Evolutionary conservation across 2,888 invertebrate species (phyloP), one percentile per base, ranked within the genome.

Genomic region (Acanthococcus lagerstroemiae): DNA sequence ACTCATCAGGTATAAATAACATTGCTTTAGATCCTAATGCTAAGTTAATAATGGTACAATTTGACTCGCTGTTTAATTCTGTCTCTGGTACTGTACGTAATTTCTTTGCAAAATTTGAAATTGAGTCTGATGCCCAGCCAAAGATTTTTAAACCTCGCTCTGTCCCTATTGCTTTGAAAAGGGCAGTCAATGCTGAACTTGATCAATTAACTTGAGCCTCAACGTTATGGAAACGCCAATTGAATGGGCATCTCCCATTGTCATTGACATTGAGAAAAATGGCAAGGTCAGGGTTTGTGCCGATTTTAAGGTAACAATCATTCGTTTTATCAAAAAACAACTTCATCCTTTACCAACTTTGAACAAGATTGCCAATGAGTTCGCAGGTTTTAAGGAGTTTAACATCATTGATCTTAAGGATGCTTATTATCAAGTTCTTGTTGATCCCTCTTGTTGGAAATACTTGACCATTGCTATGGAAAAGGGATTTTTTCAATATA

Each of bases 201-300:
- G 48, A 68, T 71, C 21, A 46, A 71, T 30, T 69, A 71, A 69
- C 70, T 68, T 21, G 68, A n/a, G n/a, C n/a, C n/a, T 71, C 1
- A 67, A 72, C 44, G 65, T 68, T 22, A 60, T 65, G 7, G 37
- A 44, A 9, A 70, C 61, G 17, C 68, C 69, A 5, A 72, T 71
- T 48, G 69, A 70, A 67, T 71, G 72, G 71, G 69, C 70, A 15
- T 69, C 71, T 30, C 70, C 71, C 1, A 66, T 70, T 17, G 71
- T 71, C 1, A 48, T 71, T 24, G 58, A 52, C 15, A 19, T 70
- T 6, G 71, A 71, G 57, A 67, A 69, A 55, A 71, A 69, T 52
- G 71, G 70, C 1, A 69, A 54, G 5, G 46, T 72, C 19, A 45
- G 71, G 24, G 66, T 72, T 15, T 72, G 70, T 66, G 70, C 21